phyloP scores from a whole-genome alignment of 2,888 invertebrate species.

The Campaea margaritaria region DNA sequence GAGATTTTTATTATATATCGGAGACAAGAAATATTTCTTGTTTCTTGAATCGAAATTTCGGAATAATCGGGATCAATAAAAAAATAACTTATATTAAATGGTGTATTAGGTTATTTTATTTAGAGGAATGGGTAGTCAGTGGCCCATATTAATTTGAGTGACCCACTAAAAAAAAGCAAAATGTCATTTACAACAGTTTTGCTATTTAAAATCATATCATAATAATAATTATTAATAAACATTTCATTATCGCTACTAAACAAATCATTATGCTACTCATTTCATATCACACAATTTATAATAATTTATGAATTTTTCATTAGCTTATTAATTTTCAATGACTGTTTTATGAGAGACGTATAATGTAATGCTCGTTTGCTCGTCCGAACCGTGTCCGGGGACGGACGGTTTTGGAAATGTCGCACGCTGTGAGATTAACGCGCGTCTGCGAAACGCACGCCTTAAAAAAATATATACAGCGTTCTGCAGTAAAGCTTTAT shows the following conservation, averaged over 20 bases:
- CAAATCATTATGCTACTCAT: background rate
- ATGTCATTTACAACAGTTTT: no score
- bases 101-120: no score
- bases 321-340: background rate
- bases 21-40: no score
- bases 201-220: no score
- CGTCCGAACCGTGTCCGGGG: slow-evolving; percentile 15
- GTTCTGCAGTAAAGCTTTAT: slow-evolving; percentile 11
- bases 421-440: slow-evolving; percentile 53
- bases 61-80: no score
- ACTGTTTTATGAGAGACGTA: slow-evolving; percentile 10
- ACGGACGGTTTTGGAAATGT: slow-evolving; percentile 22
- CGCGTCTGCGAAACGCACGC: slow-evolving; percentile 64
- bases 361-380: slow-evolving; percentile 17
- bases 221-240: background rate
- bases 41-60: no score
- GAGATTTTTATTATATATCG: background rate
- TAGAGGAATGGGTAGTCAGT: no score
- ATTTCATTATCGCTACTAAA: slow-evolving; percentile 8
- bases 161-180: no score
- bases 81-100: no score
- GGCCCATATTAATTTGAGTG: no score
- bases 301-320: slow-evolving; percentile 1
- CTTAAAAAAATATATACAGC: slow-evolving; percentile 5
- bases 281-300: slow-evolving; percentile 1